Percentiles rank a stretch among this genome's conserved stretches.
Evolutionary conservation across 1,140 invertebrate species (phyloP).

Genomic region (Temnothorax longispinosus): DNA sequence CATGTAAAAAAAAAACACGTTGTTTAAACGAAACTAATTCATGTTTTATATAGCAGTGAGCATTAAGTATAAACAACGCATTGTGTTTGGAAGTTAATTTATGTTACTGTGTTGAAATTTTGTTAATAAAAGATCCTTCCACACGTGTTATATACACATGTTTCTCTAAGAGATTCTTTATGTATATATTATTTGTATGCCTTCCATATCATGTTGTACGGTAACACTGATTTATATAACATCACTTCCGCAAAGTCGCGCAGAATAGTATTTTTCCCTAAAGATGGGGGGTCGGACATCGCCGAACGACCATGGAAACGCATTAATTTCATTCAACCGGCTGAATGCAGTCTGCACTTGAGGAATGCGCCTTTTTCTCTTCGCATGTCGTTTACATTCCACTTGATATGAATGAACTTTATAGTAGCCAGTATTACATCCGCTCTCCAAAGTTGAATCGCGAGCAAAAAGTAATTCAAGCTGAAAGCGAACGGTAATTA

Average conservation of each 20-base stretch:
- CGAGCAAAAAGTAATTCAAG: constrained; percentile 33
- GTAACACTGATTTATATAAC: background rate
- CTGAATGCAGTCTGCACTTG: constrained; percentile 51
- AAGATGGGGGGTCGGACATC: constrained; percentile 31
- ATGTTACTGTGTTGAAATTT: background rate
- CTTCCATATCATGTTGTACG: background rate
- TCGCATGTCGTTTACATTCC: constrained; percentile 55
- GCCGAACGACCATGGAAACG: background rate
- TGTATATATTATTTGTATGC: background rate
- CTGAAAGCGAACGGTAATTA: constrained; percentile 63
- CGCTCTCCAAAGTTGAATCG: constrained; percentile 10
- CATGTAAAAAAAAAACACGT: background rate
- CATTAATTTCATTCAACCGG: constrained; percentile 63
- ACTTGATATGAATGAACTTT: constrained; percentile 46
- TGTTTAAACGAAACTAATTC: background rate
- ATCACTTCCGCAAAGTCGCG: background rate
- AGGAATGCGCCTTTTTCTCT: constrained; percentile 55
- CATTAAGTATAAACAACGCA: background rate
- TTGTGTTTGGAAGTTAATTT: background rate
- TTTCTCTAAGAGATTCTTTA: background rate
- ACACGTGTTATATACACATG: background rate
- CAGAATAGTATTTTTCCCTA: constrained; percentile 9
- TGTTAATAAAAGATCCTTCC: background rate
- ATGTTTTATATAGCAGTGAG: background rate
- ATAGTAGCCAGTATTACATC: constrained; percentile 29